Base-by-base conservation (phyloP, 2,888 invertebrate species). In the Cheilosia scutellata region DNA sequence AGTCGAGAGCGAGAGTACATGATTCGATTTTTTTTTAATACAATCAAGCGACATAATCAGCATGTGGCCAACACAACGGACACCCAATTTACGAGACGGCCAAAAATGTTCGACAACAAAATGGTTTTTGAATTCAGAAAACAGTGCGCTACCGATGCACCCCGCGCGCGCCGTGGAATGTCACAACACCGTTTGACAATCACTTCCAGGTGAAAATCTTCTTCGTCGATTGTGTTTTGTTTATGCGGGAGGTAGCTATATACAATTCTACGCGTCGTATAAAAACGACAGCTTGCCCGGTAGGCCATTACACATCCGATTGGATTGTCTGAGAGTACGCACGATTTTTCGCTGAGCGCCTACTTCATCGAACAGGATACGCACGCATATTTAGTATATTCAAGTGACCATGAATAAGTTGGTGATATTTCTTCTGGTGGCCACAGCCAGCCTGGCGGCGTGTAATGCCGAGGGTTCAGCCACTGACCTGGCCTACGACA, bases 401-500 rank as follows among this genome's bases (percentile, higher is more conserved):
- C 57, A 74, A 53, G 72, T 60, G 37, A 78, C 58, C 65, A 91
- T 91, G 91, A 89, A 90, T 74, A 88, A 88, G 82, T 89, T 89
- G 77, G 87, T 86, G 53, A 87, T 89, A 74, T 88, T 90, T 77
- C 89, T 89, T 51, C 55, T 89, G 63, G 82, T 89, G 88, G 88
- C 88, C 78, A 88, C 87, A 57, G 78, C 84, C 49, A 88, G 88
- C 31, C 87, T 57, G 65, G 88, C 89, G 3, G 82, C 88, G 16
- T 74, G 84, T 57, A 71, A 76, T 65, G 55, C 83, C 57, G 65
- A 82, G 89, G 37, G 89, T 4, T 94, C 95, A n/a, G 95, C 95
- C 2, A 93, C 94, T 2, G 95, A 94, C 87, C 92, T 96, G 89
- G 93, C 95, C 20, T 93, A 93, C 87, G 95, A 95, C 89, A 95